These are phyloP conservation scores for Chloroceryle amazona DNA, from an alignment of 2,797 vertebrate genomes.

Conservation along the genomic window DNA sequence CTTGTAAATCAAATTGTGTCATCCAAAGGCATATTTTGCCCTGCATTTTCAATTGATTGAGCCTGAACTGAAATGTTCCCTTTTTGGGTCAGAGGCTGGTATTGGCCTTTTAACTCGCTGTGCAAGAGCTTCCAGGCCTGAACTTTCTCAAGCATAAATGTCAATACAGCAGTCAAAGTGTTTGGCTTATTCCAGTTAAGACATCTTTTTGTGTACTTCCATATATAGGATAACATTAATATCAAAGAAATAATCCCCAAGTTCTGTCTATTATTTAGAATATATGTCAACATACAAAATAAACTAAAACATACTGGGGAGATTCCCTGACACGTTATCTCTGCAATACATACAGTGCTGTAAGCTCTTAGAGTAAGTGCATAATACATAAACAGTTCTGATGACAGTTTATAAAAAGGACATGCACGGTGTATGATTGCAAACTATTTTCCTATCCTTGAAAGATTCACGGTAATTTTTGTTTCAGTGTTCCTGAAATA, in stretches of 20 bases:
- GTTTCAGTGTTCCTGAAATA: background rate
- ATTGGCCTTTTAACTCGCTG: slow-evolving; percentile 65
- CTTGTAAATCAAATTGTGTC: slow-evolving; percentile 29
- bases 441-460: background rate
- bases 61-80: slow-evolving; percentile 52
- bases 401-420: background rate
- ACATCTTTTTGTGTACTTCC: background rate
- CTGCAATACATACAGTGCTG: background rate
- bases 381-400: background rate
- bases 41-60: slow-evolving; percentile 70
- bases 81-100: slow-evolving; percentile 72
- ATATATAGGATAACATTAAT: slow-evolving; percentile 12
- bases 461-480: background rate
- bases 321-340: background rate
- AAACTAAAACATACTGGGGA: background rate
- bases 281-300: background rate
- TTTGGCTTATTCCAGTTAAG: slow-evolving; percentile 5
- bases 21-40: slow-evolving; percentile 33
- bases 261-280: background rate
- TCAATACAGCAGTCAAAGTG: slow-evolving; percentile 62
- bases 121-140: slow-evolving; percentile 69
- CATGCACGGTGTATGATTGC: background rate
- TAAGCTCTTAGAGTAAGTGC: background rate
- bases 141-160: slow-evolving; percentile 77
- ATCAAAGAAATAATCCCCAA: background rate